A percentile compares a stretch with the other conserved stretches of the same genome.
Conservation (phyloP, 2,888 invertebrate species). For the Ichneumoninae sp. region DNA sequence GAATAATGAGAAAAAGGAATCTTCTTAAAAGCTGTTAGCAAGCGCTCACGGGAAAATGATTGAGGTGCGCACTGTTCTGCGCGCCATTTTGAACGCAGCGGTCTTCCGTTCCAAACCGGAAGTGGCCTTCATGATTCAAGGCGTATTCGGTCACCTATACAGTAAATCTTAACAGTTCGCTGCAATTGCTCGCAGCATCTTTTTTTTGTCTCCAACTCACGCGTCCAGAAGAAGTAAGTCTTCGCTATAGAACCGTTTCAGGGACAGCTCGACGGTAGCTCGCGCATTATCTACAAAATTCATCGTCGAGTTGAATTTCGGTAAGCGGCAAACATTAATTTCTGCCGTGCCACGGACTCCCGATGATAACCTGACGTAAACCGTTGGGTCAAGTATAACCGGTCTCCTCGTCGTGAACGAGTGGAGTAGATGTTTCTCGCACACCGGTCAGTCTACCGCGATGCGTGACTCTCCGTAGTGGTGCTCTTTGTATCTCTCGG, state of each 20-base stretch:
- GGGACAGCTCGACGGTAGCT: not conserved
- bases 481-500: conserved; percentile 34
- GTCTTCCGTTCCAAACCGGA: conserved; percentile 2
- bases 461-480: conserved; percentile 26
- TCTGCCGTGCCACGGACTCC: not conserved
- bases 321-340: not conserved
- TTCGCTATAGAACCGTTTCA: not conserved
- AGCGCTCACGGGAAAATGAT: not conserved
- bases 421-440: conserved; percentile 38
- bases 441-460: conserved; percentile 53
- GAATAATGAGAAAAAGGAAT: not conserved
- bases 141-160: not conserved
- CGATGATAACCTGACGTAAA: conserved; percentile 63
- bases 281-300: not conserved
- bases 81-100: conserved; percentile 9
- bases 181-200: not conserved
- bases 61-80: not conserved
- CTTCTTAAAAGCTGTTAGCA: not conserved
- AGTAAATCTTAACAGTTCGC: not conserved
- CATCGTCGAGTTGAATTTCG: not conserved
- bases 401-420: conserved; percentile 71
- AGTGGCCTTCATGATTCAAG: not conserved
- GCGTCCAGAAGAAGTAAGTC: not conserved
- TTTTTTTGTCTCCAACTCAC: not conserved
- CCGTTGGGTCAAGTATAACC: conserved; percentile 81